Conservation (phyloP, 2,888 invertebrate species). For the Macaria notata region DNA sequence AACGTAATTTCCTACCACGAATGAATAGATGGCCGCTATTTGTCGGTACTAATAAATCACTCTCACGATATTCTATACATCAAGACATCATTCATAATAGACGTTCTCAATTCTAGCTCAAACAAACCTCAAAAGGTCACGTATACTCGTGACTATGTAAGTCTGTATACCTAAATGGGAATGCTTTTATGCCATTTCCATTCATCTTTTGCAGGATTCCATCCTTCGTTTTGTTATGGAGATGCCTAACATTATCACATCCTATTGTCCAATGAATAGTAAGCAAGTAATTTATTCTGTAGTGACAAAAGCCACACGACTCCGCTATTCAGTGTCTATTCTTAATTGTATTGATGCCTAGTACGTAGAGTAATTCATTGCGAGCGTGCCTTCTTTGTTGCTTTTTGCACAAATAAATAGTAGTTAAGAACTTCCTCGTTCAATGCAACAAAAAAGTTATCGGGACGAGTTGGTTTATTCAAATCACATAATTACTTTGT, state of each 20-base stretch:
- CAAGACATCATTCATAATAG: constrained; percentile 1
- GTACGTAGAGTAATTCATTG: constrained; percentile 19
- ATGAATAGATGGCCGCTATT: too few relatives aligned
- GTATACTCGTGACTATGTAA: constrained; percentile 15
- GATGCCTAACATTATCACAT: constrained; percentile 47
- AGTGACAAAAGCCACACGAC: constrained; percentile 42
- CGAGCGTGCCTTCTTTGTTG: constrained; percentile 17
- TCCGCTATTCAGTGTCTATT: constrained; percentile 32
- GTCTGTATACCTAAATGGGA: constrained; percentile 6
- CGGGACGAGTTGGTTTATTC: too few relatives aligned
- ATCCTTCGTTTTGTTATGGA: constrained; percentile 61
- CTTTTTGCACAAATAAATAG: constrained; percentile 1
- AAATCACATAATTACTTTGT: too few relatives aligned
- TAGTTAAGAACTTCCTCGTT: too few relatives aligned
- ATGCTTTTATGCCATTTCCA: constrained; percentile 29
- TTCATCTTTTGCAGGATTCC: constrained; percentile 42
- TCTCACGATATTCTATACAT: constrained; percentile 1
- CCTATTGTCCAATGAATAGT: constrained; percentile 46
- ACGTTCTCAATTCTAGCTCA: constrained; percentile 9
- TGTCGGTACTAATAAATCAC: constrained; percentile 5
- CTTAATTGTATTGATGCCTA: constrained; percentile 29
- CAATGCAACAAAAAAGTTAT: too few relatives aligned
- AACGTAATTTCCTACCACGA: too few relatives aligned
- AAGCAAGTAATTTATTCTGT: constrained; percentile 48
- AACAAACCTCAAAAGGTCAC: constrained; percentile 17